A percentile compares a stretch with the other conserved stretches of the same genome.
Evolutionary conservation across 2,113 vertebrate species (phyloP).

Genomic region (Calypte anna): DNA sequence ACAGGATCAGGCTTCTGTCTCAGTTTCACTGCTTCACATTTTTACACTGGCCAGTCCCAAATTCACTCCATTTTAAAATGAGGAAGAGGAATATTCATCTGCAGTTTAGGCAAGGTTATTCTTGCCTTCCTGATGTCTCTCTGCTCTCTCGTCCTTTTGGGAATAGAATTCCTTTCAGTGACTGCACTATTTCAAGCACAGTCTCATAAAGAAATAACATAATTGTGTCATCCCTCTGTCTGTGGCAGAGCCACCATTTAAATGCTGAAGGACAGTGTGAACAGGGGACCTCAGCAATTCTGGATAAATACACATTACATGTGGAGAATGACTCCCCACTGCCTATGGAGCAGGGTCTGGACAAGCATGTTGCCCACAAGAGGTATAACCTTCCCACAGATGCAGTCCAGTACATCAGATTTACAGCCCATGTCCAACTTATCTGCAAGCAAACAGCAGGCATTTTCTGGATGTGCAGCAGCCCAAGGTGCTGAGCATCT

Average conservation of each 20-base stretch:
- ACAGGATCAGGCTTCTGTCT: background rate
- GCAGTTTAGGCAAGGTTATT: background rate
- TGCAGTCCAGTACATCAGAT: background rate
- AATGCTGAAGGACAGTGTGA: background rate
- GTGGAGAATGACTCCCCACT: background rate
- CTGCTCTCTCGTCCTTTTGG: background rate
- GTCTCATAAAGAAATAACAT: background rate
- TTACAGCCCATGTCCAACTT: background rate
- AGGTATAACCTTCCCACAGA: background rate
- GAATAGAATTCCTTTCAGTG: background rate
- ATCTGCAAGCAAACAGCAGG: slow-evolving; percentile 41
- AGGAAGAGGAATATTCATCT: background rate
- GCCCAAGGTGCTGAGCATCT: background rate
- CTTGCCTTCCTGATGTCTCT: background rate
- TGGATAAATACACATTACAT: background rate
- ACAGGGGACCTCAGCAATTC: rapidly evolving
- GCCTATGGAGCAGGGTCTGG: background rate
- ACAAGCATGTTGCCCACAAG: background rate
- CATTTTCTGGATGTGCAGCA: background rate
- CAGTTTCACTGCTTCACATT: background rate
- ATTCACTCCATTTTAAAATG: background rate
- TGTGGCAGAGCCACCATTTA: background rate
- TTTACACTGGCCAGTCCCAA: background rate
- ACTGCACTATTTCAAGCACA: background rate
- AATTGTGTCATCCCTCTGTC: background rate